Base-by-base conservation (phyloP, 2,888 invertebrate species). In the Rhorus exstirpatorius region DNA sequence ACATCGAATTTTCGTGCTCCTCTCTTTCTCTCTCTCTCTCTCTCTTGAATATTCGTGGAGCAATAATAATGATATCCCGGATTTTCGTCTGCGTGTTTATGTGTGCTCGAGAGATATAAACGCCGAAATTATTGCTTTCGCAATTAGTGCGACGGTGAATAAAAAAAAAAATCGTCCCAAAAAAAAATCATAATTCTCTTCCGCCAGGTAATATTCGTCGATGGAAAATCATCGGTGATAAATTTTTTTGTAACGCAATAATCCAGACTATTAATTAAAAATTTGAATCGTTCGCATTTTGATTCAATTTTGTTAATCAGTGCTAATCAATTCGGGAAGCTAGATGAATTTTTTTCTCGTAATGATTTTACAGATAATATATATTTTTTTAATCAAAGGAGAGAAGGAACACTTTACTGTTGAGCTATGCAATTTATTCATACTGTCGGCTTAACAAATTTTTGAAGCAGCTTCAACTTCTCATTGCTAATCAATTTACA, bases 191-290 rank as follows among this genome's bases (percentile, higher is more conserved):
- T 38, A 44, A 26, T 21, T 44, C 26, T 31, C 10, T n/a, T 26
- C 38, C 6, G 17, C 8, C 38, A 8, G 21, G 31, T 38, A 31
- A 71, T 71, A 70, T 58, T 60, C 35, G 58, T 55, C 61, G 77
- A 61, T 81, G 67, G 78, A 81, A 81, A 81, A 81, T 74, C 55
- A 81, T 74, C 77, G 67, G 68, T 51, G 41, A 31, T 38, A 35
- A 67, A 14, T 17, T 53, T 17, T 41, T 55, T 46, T 65, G n/a
- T 17, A 26, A 14, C 38, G 44, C 55, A 55, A 63, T 78, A 74
- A 78, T 78, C 55, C 12, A 8, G 24, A 65, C 65, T 19, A 71
- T 71, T 46, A 71, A 71, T 58, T 71, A 55, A 61, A 67, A 24
- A 51, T 74, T 68, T 46, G 35, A 46, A 41, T 24, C 38, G 38